phyloP scores from a whole-genome alignment of 2,888 invertebrate genomes.

The Dolichopus griseipennis region DNA sequence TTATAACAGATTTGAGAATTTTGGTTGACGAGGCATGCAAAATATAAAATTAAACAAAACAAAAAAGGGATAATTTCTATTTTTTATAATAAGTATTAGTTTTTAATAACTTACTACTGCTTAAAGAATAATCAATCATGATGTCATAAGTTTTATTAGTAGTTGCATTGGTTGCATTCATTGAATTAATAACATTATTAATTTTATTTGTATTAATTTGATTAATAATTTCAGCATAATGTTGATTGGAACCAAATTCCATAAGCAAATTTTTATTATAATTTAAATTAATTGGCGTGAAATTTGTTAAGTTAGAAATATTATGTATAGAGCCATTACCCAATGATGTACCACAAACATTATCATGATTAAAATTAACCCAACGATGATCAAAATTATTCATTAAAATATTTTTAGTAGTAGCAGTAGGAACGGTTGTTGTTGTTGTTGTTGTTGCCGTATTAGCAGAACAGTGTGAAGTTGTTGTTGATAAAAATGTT shows the following conservation, averaged over 20 bases:
- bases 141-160: constrained; percentile 26
- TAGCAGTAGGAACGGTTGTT: constrained; percentile 17
- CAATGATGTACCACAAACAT: constrained; percentile 21
- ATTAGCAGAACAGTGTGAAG: constrained; percentile 16
- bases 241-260: neutral
- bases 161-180: constrained; percentile 22
- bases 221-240: neutral
- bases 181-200: constrained; percentile 11
- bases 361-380: constrained; percentile 18
- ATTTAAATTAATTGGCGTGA: neutral
- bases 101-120: constrained; percentile 39
- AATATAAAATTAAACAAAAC: constrained; percentile 7
- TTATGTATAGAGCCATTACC: constrained; percentile 21
- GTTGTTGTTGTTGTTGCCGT: constrained; percentile 16
- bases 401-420: constrained; percentile 18
- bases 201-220: constrained; percentile 8
- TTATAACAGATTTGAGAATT: neutral
- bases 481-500: constrained; percentile 24
- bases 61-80: neutral
- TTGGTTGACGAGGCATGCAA: neutral
- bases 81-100: constrained; percentile 5
- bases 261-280: neutral
- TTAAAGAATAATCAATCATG: constrained; percentile 32
- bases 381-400: constrained; percentile 22
- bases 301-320: constrained; percentile 16